Conservation (phyloP, 2,113 vertebrate species). For the rat (Rattus norvegicus) region DNA sequence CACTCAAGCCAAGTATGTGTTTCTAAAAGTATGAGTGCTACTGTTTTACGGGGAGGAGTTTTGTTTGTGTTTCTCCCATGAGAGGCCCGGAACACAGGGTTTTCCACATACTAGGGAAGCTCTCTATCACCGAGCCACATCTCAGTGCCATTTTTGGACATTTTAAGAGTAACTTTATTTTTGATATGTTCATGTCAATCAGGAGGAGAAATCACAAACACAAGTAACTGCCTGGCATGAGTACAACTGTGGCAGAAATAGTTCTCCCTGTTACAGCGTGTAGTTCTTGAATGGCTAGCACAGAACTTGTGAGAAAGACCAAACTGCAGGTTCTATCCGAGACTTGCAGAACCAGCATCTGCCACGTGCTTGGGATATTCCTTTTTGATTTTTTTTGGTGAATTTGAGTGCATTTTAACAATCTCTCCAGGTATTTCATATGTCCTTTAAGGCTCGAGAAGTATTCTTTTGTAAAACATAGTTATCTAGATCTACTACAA, state of each 20-base stretch:
- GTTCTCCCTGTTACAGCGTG: background rate
- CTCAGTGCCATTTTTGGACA: background rate
- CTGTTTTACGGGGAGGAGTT: background rate
- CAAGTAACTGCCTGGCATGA: background rate
- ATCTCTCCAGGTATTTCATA: background rate
- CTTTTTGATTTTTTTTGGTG: background rate
- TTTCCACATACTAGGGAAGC: background rate
- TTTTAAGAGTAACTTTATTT: conserved; percentile 22
- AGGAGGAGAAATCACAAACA: background rate
- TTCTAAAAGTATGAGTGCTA: conserved; percentile 31
- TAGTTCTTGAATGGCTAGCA: background rate
- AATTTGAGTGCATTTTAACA: conserved; percentile 39
- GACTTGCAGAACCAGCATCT: background rate
- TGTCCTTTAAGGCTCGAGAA: conserved; percentile 5
- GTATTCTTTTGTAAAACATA: background rate
- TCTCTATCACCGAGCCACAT: background rate
- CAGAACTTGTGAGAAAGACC: background rate
- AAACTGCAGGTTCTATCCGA: background rate
- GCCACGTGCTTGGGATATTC: background rate
- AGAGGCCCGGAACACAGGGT: background rate
- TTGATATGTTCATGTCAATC: background rate
- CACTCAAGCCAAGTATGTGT: background rate
- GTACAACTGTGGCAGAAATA: background rate
- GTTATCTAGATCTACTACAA: conserved; percentile 14
- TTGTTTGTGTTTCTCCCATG: background rate